Evolutionary conservation across 1,140 invertebrate genomes (phyloP), one percentile per base, ranked within the genome.

Genomic region (Ips nitidus): DNA sequence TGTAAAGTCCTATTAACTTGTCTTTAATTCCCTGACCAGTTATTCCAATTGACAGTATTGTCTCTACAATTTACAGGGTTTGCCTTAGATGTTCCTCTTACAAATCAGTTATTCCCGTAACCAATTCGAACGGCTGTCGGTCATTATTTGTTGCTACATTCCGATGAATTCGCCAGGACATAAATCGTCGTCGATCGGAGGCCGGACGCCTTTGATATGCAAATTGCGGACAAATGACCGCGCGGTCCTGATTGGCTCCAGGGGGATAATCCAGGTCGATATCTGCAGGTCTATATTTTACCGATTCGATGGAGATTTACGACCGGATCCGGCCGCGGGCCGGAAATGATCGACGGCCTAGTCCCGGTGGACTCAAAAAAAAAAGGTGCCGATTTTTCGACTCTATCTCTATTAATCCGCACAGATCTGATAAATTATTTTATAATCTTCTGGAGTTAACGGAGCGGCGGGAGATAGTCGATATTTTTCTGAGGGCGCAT

Each of bases 161-260:
- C n/a, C 65, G 45, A 66, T 66, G 58, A 66, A 66, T 66, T 58
- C 55, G 59, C 58, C 52, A 52, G 42, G 56, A 66, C 65, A 58
- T 66, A 59, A 58, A 66, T 66, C 65, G 8, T 22, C 41, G 55
- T 50, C 65, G 22, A 59, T 66, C 65, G 65, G 56, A 59, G 37
- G 39, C 55, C 37, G 4, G 3, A 22, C 22, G 43, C 65, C 59
- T 66, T 66, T 66, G 65, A 66, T 66, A 66, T 66, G 65, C 65
- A 66, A 66, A 66, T 66, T 45, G 59, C 52, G 40, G 65, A 66
- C 65, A 66, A 66, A 58, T 66, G 63, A 66, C 63, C 52, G 22
- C 4, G 4, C 39, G 42, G 39, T 38, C 8, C 63, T 55, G 63
- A 66, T 57, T 57, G 52, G 52, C 63, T 57, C n/a, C n/a, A 3